These are phyloP conservation scores for Aurelia sp. DNA, from an alignment of 30 jellyfish, hydroid and myxozoan genomes.

Conservation along the genomic window DNA sequence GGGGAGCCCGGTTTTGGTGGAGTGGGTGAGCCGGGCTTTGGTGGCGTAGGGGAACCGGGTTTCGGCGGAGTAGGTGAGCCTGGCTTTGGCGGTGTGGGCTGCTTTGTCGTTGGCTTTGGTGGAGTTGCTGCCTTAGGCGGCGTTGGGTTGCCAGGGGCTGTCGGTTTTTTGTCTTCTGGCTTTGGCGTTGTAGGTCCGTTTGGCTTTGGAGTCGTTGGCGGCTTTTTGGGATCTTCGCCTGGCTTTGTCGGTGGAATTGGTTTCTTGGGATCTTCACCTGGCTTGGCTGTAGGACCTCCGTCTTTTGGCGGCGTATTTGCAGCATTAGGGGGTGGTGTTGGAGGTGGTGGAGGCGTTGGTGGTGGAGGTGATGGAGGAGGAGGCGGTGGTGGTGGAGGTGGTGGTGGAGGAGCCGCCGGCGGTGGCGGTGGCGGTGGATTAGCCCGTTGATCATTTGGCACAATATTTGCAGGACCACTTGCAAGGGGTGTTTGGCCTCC, in stretches of 20 bases:
- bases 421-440: constrained; percentile 29
- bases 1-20: constrained; percentile 58
- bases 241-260: too few species aligned
- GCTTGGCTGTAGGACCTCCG: too few species aligned
- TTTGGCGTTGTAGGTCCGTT: constrained; percentile 42
- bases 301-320: too few species aligned
- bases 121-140: constrained; percentile 43
- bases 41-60: constrained; percentile 15
- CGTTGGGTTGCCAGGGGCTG: background rate
- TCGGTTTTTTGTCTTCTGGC: constrained; percentile 21
- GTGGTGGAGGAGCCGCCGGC: constrained; percentile 9
- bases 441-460: background rate
- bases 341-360: constrained; percentile 26
- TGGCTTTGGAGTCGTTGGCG: background rate
- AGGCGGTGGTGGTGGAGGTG: constrained; percentile 1
- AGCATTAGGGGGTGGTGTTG: background rate
- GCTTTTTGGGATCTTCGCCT: background rate
- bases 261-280: too few species aligned
- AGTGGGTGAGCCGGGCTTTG: constrained; percentile 47
- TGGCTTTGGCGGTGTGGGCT: constrained; percentile 25
- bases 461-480: background rate
- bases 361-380: constrained; percentile 12
- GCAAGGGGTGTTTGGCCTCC: background rate
- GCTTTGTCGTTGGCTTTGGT: constrained; percentile 42
- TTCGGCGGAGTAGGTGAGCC: constrained; percentile 51